A percentile compares a stretch with the other conserved stretches of the same genome.
These are phyloP conservation scores for Sebastes fasciatus DNA, from an alignment of 2,113 vertebrate genomes.

Conservation along the genomic window DNA sequence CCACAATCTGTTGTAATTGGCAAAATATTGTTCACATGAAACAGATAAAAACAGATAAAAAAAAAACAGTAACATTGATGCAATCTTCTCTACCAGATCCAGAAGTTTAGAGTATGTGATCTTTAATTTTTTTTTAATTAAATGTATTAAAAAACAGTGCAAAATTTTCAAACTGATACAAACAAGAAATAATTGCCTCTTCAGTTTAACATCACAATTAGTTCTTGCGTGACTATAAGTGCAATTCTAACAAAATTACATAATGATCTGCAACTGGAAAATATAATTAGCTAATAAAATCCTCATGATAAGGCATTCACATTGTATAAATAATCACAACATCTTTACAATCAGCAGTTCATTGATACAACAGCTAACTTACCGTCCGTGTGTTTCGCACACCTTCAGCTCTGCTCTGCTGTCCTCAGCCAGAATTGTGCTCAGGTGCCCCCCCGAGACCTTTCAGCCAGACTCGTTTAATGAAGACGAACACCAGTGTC, in stretches of 20 bases:
- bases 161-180: background rate
- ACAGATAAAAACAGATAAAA: background rate
- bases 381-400: constrained; percentile 59
- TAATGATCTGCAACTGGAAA: background rate
- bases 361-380: constrained; percentile 62
- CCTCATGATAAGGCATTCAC: background rate
- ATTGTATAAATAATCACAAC: constrained; percentile 11
- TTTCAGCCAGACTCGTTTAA: constrained; percentile 51
- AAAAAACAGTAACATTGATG: background rate
- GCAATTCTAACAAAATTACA: background rate
- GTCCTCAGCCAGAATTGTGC: constrained; percentile 41
- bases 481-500: constrained; percentile 47
- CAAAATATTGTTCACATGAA: background rate
- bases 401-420: constrained; percentile 46
- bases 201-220: constrained; percentile 9
- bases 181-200: background rate
- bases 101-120: background rate
- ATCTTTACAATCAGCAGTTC: constrained; percentile 17
- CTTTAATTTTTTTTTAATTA: background rate
- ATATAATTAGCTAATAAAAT: constrained; percentile 13
- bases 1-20: background rate
- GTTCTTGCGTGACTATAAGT: background rate
- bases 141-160: background rate
- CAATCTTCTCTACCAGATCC: constrained; percentile 1
- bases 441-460: constrained; percentile 53